These are phyloP conservation scores for Thaumetopoea pityocampa DNA, from an alignment of 1,140 invertebrate genomes.

Conservation along the genomic window DNA sequence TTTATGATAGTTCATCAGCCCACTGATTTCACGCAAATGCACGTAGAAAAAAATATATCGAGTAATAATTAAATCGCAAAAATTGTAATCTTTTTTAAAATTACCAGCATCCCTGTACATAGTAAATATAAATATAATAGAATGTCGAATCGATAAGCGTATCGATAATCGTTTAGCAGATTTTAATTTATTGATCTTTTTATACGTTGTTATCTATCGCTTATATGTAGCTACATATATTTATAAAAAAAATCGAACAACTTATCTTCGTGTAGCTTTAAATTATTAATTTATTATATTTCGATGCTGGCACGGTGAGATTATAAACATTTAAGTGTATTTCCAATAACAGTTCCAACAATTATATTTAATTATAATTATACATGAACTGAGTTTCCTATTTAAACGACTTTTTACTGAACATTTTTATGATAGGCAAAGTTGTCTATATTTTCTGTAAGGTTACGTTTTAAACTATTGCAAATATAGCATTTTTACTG, in stretches of 20 bases:
- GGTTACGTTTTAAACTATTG: slow-evolving; percentile 9
- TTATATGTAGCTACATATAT: slow-evolving; percentile 9
- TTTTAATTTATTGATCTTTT: slow-evolving; percentile 9
- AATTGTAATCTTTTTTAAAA: too few species aligned
- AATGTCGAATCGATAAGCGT: slow-evolving; percentile 4
- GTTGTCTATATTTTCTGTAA: slow-evolving; percentile 8
- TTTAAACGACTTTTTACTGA: slow-evolving; percentile 8
- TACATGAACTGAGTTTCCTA: slow-evolving; percentile 12
- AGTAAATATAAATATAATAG: slow-evolving; percentile 12
- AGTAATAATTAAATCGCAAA: too few species aligned
- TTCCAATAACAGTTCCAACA: slow-evolving; percentile 19
- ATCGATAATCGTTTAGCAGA: slow-evolving; percentile 5
- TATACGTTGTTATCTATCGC: slow-evolving; percentile 12
- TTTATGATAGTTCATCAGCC: slow-evolving; percentile 5
- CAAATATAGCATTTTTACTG: slow-evolving; percentile 9
- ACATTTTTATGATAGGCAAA: slow-evolving; percentile 9
- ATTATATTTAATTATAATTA: slow-evolving; percentile 17
- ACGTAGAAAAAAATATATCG: slow-evolving; percentile 16
- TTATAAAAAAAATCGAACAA: slow-evolving; percentile 9
- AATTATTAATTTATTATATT: slow-evolving; percentile 38
- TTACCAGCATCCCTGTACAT: slow-evolving; percentile 6
- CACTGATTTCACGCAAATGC: slow-evolving; percentile 10
- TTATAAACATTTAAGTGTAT: slow-evolving; percentile 41
- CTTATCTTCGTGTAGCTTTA: slow-evolving; percentile 38
- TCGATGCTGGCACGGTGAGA: slow-evolving; percentile 58